Percentiles rank a stretch among this genome's conserved stretches.
Conservation (phyloP, 2,797 vertebrate genomes). For the Girardinus metallicus region DNA sequence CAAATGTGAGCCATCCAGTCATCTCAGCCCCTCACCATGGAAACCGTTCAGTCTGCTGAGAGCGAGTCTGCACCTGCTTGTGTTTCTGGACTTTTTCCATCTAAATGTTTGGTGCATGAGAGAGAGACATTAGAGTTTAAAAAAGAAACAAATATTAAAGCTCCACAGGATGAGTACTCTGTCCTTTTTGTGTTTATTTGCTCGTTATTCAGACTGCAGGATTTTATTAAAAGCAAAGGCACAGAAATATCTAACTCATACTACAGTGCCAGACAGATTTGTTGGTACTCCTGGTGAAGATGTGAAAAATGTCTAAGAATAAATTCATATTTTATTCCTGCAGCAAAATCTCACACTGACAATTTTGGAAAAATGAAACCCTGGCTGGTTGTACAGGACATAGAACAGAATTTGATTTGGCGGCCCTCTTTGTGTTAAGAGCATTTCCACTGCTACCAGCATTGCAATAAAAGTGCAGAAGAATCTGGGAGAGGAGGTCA, state of each 20-base stretch:
- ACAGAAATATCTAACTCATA: slow-evolving; percentile 61
- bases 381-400: neutral
- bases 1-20: slow-evolving; percentile 53
- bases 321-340: neutral
- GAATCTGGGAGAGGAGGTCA: neutral
- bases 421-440: neutral
- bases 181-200: slow-evolving; percentile 37
- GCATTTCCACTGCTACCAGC: neutral
- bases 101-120: slow-evolving; percentile 36
- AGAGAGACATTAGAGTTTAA: slow-evolving; percentile 20
- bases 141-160: slow-evolving; percentile 22
- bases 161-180: slow-evolving; percentile 33
- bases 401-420: neutral
- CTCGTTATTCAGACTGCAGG: slow-evolving; percentile 30
- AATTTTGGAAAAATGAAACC: neutral
- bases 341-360: neutral
- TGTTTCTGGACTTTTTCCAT: slow-evolving; percentile 46
- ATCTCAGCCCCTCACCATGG: slow-evolving; percentile 72
- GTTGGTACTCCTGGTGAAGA: neutral
- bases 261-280: neutral
- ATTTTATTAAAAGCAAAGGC: slow-evolving; percentile 67
- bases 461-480: neutral
- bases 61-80: slow-evolving; percentile 48
- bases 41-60: slow-evolving; percentile 58
- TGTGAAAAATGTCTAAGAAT: neutral